phyloP scores from a whole-genome alignment of 2,113 vertebrate species.

The Corythoichthys haematopterus region DNA sequence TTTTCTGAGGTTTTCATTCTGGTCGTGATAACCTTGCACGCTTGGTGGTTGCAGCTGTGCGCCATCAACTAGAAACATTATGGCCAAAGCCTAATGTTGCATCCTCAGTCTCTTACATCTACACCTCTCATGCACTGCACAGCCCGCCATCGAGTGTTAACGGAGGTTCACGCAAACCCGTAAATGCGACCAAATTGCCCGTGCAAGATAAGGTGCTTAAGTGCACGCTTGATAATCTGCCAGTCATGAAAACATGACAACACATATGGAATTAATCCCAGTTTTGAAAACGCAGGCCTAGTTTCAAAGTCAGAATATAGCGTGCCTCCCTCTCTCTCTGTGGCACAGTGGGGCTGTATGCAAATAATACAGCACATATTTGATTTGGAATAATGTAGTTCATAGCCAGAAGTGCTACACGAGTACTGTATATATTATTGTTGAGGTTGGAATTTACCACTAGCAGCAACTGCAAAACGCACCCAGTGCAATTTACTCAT shows the following conservation, averaged over 20 bases:
- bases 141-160: slow-evolving; percentile 20
- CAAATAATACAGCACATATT: slow-evolving; percentile 49
- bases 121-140: slow-evolving; percentile 15
- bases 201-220: slow-evolving; percentile 36
- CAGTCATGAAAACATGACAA: slow-evolving; percentile 40
- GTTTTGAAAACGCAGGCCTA: slow-evolving; percentile 22
- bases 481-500: slow-evolving; percentile 22
- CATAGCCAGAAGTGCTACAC: slow-evolving; percentile 51
- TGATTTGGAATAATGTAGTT: slow-evolving; percentile 58
- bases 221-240: slow-evolving; percentile 27
- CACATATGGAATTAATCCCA: slow-evolving; percentile 30
- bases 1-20: not conserved
- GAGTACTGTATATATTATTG: slow-evolving; percentile 47
- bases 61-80: slow-evolving; percentile 2
- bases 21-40: not conserved
- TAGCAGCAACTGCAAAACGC: slow-evolving; percentile 33
- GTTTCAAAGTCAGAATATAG: slow-evolving; percentile 30
- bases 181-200: slow-evolving; percentile 36
- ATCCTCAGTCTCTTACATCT: slow-evolving; percentile 13
- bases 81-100: slow-evolving; percentile 18
- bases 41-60: slow-evolving; percentile 1
- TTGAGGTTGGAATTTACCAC: slow-evolving; percentile 46
- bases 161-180: slow-evolving; percentile 37
- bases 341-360: slow-evolving; percentile 32
- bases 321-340: slow-evolving; percentile 5